Conservation (phyloP, 2,797 vertebrate genomes). For the Syngnathus rostellatus region DNA sequence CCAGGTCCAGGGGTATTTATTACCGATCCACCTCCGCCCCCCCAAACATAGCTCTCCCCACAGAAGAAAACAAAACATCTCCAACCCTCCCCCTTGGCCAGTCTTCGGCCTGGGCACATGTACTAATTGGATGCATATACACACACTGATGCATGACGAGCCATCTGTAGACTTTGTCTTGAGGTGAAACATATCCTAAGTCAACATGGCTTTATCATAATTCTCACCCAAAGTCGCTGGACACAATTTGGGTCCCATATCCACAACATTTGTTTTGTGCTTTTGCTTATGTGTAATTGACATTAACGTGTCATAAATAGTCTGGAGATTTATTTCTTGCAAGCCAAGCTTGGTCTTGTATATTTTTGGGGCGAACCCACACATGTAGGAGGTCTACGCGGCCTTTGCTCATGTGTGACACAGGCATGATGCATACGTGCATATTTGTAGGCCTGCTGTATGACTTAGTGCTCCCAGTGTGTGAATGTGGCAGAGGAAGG, state of each 20-base stretch:
- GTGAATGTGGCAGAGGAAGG: slow-evolving; percentile 64
- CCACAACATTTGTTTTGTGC: slow-evolving; percentile 14
- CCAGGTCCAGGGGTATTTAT: slow-evolving; percentile 72
- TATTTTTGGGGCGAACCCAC: slow-evolving; percentile 9
- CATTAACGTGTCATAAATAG: slow-evolving; percentile 25
- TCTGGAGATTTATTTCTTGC: slow-evolving; percentile 25
- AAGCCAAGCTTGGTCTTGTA: slow-evolving; percentile 21
- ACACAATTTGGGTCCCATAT: slow-evolving; percentile 11
- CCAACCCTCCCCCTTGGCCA: slow-evolving; percentile 27
- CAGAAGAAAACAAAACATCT: slow-evolving; percentile 61
- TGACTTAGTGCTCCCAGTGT: slow-evolving; percentile 61
- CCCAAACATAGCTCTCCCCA: slow-evolving; percentile 44
- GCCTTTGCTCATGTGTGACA: slow-evolving; percentile 10
- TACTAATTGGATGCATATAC: slow-evolving; percentile 61
- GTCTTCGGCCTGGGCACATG: slow-evolving; percentile 31
- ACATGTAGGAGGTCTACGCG: neutral
- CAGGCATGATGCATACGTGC: slow-evolving; percentile 14
- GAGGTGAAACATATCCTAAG: slow-evolving; percentile 27
- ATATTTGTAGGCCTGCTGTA: slow-evolving; percentile 41
- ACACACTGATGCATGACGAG: slow-evolving; percentile 49
- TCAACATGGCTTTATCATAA: slow-evolving; percentile 35
- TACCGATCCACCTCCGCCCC: slow-evolving; percentile 47
- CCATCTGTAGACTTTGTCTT: slow-evolving; percentile 45
- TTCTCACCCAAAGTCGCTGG: slow-evolving; percentile 10
- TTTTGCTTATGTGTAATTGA: slow-evolving; percentile 22